Evolutionary conservation across 2,797 vertebrate genomes (phyloP).

Genomic region (Schizothorax lantsangensis): DNA sequence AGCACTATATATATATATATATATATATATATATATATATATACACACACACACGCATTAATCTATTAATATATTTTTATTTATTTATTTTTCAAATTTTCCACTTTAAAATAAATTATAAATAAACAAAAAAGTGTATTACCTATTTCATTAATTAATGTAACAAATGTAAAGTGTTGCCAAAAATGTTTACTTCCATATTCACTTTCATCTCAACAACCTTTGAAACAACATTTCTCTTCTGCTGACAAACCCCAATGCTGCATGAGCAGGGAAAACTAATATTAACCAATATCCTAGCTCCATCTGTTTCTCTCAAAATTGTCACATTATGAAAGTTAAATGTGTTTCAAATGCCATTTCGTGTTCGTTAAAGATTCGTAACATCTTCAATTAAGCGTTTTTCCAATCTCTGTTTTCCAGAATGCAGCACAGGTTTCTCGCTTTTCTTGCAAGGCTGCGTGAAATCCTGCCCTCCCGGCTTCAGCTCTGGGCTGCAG

Average conservation of each 20-base stretch:
- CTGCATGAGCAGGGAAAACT: neutral
- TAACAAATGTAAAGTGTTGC: neutral
- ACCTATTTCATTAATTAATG: neutral
- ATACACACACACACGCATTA: neutral
- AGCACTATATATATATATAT: too few relatives aligned
- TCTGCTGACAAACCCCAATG: neutral
- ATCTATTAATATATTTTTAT: too few relatives aligned
- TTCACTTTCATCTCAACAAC: neutral
- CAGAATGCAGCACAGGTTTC: slow-evolving; percentile 93
- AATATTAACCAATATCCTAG: neutral
- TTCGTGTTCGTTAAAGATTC: neutral
- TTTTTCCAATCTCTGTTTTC: neutral
- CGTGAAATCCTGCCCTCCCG: slow-evolving; percentile 88
- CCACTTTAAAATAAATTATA: neutral
- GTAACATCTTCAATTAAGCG: neutral
- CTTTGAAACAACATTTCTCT: slow-evolving; percentile 9
- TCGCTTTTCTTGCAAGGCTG: slow-evolving; percentile 94
- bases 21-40: neutral
- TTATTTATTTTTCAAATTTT: too few relatives aligned
- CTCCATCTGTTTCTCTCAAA: neutral
- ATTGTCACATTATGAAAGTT: neutral
- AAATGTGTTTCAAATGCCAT: neutral
- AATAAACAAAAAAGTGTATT: neutral
- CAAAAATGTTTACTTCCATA: neutral
- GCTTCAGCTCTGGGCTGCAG: slow-evolving; percentile 81